Evolutionary conservation across 2,797 vertebrate genomes (phyloP).

Genomic region (Danio albolineatus): DNA sequence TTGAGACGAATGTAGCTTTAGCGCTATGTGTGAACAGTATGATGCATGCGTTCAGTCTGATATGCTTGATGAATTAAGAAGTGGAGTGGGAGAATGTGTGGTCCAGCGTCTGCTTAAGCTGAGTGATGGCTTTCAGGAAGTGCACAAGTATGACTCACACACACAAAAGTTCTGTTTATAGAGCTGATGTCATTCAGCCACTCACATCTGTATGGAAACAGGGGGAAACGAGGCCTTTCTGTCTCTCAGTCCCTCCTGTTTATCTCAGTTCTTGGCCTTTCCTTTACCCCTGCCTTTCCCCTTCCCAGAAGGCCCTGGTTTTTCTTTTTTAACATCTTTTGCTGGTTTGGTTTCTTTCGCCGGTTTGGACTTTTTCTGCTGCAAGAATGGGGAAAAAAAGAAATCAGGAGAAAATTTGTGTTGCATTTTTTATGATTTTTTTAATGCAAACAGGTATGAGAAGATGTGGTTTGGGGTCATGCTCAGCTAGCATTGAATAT

Average conservation of each 20-base stretch:
- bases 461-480: too few relatives aligned
- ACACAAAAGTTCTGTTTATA: slow-evolving; percentile 33
- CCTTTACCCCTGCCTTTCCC: slow-evolving; percentile 82
- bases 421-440: background rate
- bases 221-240: background rate
- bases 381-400: slow-evolving; percentile 42
- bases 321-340: slow-evolving; percentile 83
- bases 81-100: background rate
- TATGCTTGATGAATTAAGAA: slow-evolving; percentile 13
- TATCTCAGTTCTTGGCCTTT: slow-evolving; percentile 66
- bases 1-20: slow-evolving; percentile 20
- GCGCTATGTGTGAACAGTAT: slow-evolving; percentile 13
- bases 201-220: slow-evolving; percentile 22
- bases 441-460: too few relatives aligned
- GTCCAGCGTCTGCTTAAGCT: slow-evolving; percentile 29
- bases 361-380: slow-evolving; percentile 88
- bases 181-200: slow-evolving; percentile 43
- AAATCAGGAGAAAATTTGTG: background rate
- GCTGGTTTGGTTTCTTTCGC: slow-evolving; percentile 79
- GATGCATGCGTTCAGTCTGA: slow-evolving; percentile 19
- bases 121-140: slow-evolving; percentile 47
- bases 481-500: too few relatives aligned
- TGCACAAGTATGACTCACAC: slow-evolving; percentile 29
- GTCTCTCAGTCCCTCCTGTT: background rate
- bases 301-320: slow-evolving; percentile 82